Percentiles rank a stretch among this genome's conserved stretches.
These are phyloP conservation scores for Tragopan temminckii DNA, from an alignment of 2,797 vertebrate genomes.

Conservation along the genomic window DNA sequence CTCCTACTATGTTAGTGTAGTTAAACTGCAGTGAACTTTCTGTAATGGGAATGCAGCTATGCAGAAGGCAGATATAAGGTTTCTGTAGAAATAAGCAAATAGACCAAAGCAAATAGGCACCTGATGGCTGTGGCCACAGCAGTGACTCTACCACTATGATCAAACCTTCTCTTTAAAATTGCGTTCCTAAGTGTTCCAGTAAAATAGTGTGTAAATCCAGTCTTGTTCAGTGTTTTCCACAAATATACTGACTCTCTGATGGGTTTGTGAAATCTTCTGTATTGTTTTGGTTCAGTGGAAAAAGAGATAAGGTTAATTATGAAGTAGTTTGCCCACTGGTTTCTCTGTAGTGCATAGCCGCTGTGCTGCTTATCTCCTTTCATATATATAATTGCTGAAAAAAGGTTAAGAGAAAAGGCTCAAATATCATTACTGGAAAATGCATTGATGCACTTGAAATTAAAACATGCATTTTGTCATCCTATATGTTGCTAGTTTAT, in stretches of 20 bases:
- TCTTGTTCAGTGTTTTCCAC: slow-evolving; percentile 37
- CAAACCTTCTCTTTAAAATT: slow-evolving; percentile 54
- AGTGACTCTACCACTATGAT: background rate
- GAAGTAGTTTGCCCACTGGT: background rate
- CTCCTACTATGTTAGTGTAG: background rate
- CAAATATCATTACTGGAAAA: background rate
- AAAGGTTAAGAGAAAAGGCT: background rate
- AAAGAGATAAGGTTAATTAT: slow-evolving; percentile 28
- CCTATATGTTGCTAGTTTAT: slow-evolving; percentile 75
- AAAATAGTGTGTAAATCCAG: slow-evolving; percentile 48
- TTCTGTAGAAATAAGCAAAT: slow-evolving; percentile 8
- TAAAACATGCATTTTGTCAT: slow-evolving; percentile 61
- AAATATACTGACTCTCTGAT: background rate
- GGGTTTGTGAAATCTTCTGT: slow-evolving; percentile 21
- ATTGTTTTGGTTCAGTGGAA: background rate
- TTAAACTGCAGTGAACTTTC: slow-evolving; percentile 37
- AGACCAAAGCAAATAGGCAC: background rate
- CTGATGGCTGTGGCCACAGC: background rate
- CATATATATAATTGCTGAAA: background rate
- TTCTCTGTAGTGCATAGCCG: background rate
- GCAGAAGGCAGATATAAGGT: background rate
- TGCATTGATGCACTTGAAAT: slow-evolving; percentile 40
- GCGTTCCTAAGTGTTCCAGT: slow-evolving; percentile 31
- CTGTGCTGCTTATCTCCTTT: background rate
- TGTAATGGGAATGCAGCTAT: background rate